A percentile compares a stretch with the other conserved stretches of the same genome.
Evolutionary conservation across 2,113 vertebrate genomes (phyloP).

Genomic region (Sakesphorus luctuosus): DNA sequence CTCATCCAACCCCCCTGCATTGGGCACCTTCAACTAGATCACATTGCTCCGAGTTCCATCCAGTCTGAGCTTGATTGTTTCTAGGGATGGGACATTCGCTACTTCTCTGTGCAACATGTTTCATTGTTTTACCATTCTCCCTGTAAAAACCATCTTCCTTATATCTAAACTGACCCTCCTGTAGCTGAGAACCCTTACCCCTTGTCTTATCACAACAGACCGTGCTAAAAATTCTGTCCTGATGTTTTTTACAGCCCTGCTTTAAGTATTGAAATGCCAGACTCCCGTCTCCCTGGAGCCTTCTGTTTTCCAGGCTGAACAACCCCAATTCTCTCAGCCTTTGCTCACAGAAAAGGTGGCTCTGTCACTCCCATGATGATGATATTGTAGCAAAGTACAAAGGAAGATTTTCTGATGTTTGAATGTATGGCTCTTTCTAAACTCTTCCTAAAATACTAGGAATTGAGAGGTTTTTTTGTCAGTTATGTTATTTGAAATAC

Average conservation of each 20-base stretch:
- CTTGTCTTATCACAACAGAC: background rate
- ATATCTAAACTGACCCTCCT: accelerated
- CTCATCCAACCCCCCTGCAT: background rate
- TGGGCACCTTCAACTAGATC: background rate
- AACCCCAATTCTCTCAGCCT: background rate
- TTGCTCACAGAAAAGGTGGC: background rate
- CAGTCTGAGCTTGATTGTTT: background rate
- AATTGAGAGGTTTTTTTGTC: background rate
- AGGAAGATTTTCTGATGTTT: background rate
- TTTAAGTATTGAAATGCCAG: background rate
- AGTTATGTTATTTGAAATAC: background rate
- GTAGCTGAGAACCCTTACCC: background rate
- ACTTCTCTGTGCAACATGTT: background rate
- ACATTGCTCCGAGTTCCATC: background rate
- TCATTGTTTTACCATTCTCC: background rate
- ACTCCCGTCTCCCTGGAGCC: background rate
- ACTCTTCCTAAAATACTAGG: background rate
- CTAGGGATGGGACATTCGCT: background rate
- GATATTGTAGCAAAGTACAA: background rate
- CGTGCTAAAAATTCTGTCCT: background rate
- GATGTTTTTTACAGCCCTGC: background rate
- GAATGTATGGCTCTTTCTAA: background rate
- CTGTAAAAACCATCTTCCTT: background rate
- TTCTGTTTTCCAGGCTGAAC: background rate
- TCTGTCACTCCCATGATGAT: background rate